A percentile compares a stretch with the other conserved stretches of the same genome.
Evolutionary conservation across 2,797 vertebrate genomes (phyloP).

Genomic region (Danio kyathit): DNA sequence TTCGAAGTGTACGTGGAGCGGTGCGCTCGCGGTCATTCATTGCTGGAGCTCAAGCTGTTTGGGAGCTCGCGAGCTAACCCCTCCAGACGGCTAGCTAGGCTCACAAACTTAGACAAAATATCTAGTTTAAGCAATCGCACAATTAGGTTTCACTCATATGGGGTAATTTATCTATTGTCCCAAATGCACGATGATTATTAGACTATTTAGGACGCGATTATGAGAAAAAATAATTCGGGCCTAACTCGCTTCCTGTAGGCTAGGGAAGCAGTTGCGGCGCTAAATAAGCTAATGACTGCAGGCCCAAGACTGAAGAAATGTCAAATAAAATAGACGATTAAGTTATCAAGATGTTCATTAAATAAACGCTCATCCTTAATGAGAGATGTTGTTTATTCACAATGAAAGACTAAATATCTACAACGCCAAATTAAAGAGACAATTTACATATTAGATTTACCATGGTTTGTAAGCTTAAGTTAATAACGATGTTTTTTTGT

Average conservation of each 20-base stretch:
- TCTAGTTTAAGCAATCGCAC: neutral
- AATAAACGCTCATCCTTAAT: neutral
- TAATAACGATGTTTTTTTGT: too few relatives aligned
- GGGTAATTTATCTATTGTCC: neutral
- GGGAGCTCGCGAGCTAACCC: constrained; percentile 3
- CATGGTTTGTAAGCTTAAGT: too few relatives aligned
- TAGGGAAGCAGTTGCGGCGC: constrained; percentile 32
- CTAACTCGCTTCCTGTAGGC: constrained; percentile 22
- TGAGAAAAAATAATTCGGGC: neutral
- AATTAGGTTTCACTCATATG: neutral
- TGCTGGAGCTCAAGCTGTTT: constrained; percentile 47
- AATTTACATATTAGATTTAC: neutral
- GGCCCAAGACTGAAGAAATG: constrained; percentile 65
- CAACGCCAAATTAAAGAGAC: neutral
- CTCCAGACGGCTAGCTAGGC: neutral
- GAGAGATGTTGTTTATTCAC: neutral
- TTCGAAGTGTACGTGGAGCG: constrained; percentile 55
- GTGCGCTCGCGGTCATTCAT: constrained; percentile 54
- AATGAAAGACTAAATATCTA: neutral
- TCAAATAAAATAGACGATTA: neutral
- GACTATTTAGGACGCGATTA: neutral
- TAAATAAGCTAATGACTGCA: constrained; percentile 25
- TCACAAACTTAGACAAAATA: neutral
- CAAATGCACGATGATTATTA: neutral
- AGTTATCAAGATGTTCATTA: neutral